These are phyloP conservation scores for Spatulosminthurus flaviceps DNA, from an alignment of 2,888 invertebrate species.

Conservation along the genomic window DNA sequence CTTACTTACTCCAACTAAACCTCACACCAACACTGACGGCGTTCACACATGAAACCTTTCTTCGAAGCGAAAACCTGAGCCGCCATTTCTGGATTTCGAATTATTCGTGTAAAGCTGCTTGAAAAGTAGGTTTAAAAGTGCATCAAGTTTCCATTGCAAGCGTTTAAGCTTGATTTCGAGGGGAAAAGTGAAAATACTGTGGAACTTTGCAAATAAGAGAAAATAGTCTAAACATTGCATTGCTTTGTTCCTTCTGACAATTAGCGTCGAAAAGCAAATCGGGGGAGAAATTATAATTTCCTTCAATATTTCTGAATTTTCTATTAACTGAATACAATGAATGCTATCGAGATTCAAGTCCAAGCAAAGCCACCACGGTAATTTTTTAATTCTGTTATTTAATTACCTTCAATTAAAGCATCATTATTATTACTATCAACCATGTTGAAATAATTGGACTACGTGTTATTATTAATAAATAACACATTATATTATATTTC, in stretches of 20 bases:
- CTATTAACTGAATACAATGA: too few species aligned
- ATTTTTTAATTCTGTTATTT: not conserved
- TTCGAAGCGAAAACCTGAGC: not conserved
- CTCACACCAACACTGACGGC: not conserved
- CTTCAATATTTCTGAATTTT: too few species aligned
- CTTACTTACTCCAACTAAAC: not conserved
- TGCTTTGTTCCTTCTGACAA: not conserved
- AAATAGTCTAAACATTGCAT: not conserved
- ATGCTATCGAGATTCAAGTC: slow-evolving; percentile 11
- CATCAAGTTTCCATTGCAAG: not conserved
- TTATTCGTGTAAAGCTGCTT: not conserved
- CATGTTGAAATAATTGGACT: too few species aligned
- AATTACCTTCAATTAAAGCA: too few species aligned
- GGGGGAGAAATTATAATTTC: too few species aligned
- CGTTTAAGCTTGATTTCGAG: not conserved
- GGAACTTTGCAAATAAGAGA: not conserved
- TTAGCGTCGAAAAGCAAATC: not conserved
- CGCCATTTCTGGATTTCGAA: not conserved
- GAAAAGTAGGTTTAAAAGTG: not conserved
- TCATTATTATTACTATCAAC: too few species aligned
- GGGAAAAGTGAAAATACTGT: not conserved
- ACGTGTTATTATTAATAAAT: too few species aligned
- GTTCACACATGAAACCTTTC: not conserved
- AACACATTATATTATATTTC: too few species aligned
- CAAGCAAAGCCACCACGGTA: slow-evolving; percentile 11